Conservation (phyloP, 2,888 invertebrate genomes). For the Ophioninae sp. region DNA sequence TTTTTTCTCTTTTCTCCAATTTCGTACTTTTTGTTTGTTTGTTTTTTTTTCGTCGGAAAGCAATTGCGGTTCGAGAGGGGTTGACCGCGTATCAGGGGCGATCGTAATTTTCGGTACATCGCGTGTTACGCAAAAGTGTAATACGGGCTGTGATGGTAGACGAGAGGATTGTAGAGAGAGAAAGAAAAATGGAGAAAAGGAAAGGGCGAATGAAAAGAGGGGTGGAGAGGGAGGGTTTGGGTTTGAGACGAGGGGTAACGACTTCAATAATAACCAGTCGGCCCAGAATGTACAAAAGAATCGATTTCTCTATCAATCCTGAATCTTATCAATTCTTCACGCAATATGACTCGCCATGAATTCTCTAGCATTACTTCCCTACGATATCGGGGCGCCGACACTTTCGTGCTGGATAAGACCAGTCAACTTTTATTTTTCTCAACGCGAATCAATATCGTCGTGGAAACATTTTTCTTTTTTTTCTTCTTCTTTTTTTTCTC, state of each 20-base stretch:
- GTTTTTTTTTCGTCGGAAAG: conserved; percentile 30
- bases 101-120: conserved; percentile 53
- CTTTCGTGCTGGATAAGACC: conserved; percentile 44
- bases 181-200: background rate
- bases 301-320: conserved; percentile 62
- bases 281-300: conserved; percentile 40
- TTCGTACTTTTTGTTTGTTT: conserved; percentile 11
- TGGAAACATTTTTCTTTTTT: conserved; percentile 29
- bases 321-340: conserved; percentile 62
- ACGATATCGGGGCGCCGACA: conserved; percentile 41
- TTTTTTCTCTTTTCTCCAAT: background rate
- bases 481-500: background rate
- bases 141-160: conserved; percentile 5
- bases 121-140: conserved; percentile 47
- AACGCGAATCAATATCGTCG: conserved; percentile 50
- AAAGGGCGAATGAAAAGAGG: conserved; percentile 2
- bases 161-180: background rate
- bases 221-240: conserved; percentile 11
- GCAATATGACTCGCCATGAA: conserved; percentile 62
- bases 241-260: conserved; percentile 43
- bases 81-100: conserved; percentile 44
- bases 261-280: conserved; percentile 54
- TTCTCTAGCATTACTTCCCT: conserved; percentile 48
- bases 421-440: conserved; percentile 42
- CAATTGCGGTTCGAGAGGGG: conserved; percentile 36